These are phyloP conservation scores for Odontomyia ornata DNA, from an alignment of 2,888 invertebrate species.

Conservation along the genomic window DNA sequence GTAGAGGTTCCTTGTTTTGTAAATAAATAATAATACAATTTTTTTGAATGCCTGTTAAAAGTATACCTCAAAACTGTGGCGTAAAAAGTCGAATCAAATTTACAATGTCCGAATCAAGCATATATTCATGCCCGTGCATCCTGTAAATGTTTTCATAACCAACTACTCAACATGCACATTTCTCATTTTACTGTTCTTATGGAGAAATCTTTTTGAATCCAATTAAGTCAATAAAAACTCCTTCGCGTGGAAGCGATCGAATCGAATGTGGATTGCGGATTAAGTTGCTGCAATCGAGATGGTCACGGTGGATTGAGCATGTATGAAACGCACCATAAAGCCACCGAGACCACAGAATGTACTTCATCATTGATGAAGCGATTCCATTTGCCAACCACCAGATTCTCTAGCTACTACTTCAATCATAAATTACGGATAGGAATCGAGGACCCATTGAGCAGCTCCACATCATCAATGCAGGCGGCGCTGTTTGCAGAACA, in stretches of 20 bases:
- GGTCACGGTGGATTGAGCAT: slow-evolving; percentile 21
- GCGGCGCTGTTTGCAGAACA: neutral
- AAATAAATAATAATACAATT: too few species aligned
- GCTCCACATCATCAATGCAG: neutral
- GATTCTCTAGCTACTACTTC: neutral
- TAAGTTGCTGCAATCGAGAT: slow-evolving; percentile 24
- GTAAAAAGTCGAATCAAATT: too few species aligned
- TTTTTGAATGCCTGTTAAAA: too few species aligned
- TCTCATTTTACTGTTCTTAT: neutral
- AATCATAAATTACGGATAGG: slow-evolving; percentile 22
- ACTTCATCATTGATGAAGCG: neutral
- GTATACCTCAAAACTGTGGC: too few species aligned
- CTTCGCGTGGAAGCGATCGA: slow-evolving; percentile 31
- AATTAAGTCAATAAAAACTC: slow-evolving; percentile 36
- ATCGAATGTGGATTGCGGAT: slow-evolving; percentile 17
- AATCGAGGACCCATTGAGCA: neutral
- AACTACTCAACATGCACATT: neutral
- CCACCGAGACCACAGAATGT: neutral
- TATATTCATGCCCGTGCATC: too few species aligned
- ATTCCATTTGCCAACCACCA: slow-evolving; percentile 6
- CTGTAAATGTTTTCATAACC: neutral
- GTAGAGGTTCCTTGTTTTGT: too few species aligned
- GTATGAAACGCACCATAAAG: slow-evolving; percentile 1
- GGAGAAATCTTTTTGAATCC: slow-evolving; percentile 22
- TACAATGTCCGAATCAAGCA: too few species aligned